These are phyloP conservation scores for Cataglyphis livida DNA, from an alignment of 2,888 invertebrate genomes.

Conservation along the genomic window DNA sequence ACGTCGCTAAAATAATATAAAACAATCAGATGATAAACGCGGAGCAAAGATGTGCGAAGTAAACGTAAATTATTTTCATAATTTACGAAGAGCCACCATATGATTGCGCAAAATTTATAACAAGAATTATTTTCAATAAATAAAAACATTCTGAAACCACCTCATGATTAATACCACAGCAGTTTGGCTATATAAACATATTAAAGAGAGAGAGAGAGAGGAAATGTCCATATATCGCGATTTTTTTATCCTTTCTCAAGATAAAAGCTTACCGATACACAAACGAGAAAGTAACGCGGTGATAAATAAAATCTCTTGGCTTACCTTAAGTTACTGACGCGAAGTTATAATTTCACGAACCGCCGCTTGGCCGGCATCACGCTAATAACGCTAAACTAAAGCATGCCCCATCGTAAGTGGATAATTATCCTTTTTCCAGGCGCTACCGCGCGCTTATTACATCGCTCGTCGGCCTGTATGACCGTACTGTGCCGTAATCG, in stretches of 20 bases:
- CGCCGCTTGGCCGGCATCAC: conserved; percentile 56
- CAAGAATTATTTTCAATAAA: neutral
- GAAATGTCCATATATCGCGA: neutral
- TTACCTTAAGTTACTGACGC: conserved; percentile 45
- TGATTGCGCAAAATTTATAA: neutral
- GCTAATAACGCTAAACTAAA: conserved; percentile 69
- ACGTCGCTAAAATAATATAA: neutral
- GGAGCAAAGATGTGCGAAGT: neutral
- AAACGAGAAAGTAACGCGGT: conserved; percentile 44
- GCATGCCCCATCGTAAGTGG: conserved; percentile 76
- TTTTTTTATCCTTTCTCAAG: neutral
- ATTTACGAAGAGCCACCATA: too few relatives aligned
- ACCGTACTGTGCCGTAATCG: conserved; percentile 49
- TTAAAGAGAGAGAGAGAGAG: neutral
- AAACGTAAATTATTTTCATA: neutral
- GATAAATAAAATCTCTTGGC: conserved; percentile 53
- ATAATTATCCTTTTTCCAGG: conserved; percentile 79
- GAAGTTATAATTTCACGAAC: conserved; percentile 62
- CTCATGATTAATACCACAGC: neutral
- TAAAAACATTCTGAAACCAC: neutral
- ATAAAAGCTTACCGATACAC: neutral
- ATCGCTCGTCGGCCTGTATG: conserved; percentile 67
- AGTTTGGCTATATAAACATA: neutral
- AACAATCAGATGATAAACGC: neutral
- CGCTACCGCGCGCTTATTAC: conserved; percentile 74